These are phyloP conservation scores for Xyrichtys novacula DNA, from an alignment of 2,797 vertebrate species.

Conservation along the genomic window DNA sequence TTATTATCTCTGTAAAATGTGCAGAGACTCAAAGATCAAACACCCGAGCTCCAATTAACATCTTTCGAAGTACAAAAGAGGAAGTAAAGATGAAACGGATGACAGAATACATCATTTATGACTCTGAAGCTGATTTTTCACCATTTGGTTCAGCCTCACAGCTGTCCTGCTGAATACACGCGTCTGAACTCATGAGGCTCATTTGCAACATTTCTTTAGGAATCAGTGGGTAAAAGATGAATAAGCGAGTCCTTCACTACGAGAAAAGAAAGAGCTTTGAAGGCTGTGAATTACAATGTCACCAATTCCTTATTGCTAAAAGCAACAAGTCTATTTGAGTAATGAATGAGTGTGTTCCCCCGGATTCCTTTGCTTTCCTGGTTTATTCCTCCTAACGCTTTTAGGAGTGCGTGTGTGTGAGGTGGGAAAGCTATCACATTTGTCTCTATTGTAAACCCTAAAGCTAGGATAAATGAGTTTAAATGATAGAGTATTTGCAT, in stretches of 20 bases:
- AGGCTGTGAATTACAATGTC: conserved; percentile 71
- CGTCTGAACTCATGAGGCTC: conserved; percentile 28
- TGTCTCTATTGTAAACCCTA: conserved; percentile 70
- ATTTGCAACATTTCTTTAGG: conserved; percentile 32
- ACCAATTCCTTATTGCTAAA: conserved; percentile 58
- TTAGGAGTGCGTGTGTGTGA: background rate
- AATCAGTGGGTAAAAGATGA: conserved; percentile 46
- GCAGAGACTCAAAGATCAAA: conserved; percentile 36
- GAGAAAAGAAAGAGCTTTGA: conserved; percentile 27
- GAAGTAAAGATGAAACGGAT: conserved; percentile 32
- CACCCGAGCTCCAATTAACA: conserved; percentile 1
- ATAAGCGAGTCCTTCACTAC: conserved; percentile 35
- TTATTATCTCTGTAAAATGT: too few relatives aligned
- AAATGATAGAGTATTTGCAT: conserved; percentile 79
- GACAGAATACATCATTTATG: conserved; percentile 30
- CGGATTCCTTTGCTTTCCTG: conserved; percentile 40
- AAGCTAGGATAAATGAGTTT: conserved; percentile 79
- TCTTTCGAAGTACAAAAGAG: conserved; percentile 4
- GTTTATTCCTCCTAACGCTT: conserved; percentile 36
- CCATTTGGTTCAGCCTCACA: conserved; percentile 34
- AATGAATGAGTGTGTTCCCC: conserved; percentile 63
- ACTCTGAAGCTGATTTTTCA: conserved; percentile 42
- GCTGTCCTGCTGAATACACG: conserved; percentile 50
- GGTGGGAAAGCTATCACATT: conserved; percentile 41
- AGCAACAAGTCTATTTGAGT: conserved; percentile 74